Evolutionary conservation across 2,888 invertebrate genomes (phyloP).

Genomic region (Heliconius charithonia): DNA sequence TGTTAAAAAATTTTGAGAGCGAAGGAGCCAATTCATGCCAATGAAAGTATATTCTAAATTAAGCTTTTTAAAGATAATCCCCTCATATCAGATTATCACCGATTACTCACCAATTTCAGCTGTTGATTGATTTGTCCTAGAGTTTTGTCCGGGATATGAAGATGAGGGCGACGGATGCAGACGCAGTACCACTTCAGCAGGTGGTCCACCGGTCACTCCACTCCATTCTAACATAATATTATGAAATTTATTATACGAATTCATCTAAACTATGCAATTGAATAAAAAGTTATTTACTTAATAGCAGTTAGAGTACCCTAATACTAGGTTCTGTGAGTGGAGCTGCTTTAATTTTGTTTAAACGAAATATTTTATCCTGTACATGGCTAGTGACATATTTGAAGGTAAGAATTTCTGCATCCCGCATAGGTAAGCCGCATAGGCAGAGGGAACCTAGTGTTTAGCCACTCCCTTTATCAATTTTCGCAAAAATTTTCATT

Average conservation of each 20-base stretch:
- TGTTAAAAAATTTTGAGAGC: slow-evolving; percentile 18
- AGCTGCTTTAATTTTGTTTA: no score
- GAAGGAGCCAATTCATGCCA: slow-evolving; percentile 20
- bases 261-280: not conserved
- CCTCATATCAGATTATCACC: not conserved
- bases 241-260: not conserved
- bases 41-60: not conserved
- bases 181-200: slow-evolving; percentile 74
- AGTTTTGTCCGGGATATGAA: slow-evolving; percentile 51
- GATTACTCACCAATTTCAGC: slow-evolving; percentile 54
- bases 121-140: slow-evolving; percentile 51
- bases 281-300: not conserved
- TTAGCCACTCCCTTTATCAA: no score
- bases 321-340: no score
- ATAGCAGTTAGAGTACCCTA: no score
- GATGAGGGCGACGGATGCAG: slow-evolving; percentile 66
- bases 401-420: no score
- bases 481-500: no score
- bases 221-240: slow-evolving; percentile 68
- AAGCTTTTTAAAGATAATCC: not conserved
- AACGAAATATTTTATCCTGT: no score
- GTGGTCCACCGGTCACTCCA: slow-evolving; percentile 76
- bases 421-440: no score
- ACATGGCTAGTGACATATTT: no score
- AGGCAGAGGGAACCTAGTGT: no score